A percentile compares a stretch with the other conserved stretches of the same genome.
Evolutionary conservation across 2,888 invertebrate genomes (phyloP).

Genomic region (Onchidella celtica): DNA sequence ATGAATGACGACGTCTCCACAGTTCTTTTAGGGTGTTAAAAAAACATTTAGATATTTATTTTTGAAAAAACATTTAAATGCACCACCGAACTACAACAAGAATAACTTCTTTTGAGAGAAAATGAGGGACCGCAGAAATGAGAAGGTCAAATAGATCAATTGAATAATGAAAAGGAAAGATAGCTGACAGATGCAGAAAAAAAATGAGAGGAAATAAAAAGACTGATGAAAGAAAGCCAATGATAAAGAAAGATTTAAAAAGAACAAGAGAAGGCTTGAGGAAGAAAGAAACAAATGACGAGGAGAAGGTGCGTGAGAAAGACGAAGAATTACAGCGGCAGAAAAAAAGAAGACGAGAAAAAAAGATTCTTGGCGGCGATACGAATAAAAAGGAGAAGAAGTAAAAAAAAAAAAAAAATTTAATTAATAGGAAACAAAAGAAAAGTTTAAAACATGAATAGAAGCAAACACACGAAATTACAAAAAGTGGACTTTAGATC

Average conservation of each 20-base stretch:
- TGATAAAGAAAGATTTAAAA: not conserved
- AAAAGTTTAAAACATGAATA: not conserved
- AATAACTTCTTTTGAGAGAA: too few species aligned
- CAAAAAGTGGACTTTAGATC: too few species aligned
- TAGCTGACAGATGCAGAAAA: too few species aligned
- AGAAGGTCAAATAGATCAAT: too few species aligned
- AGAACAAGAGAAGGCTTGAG: not conserved
- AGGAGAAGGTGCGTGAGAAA: not conserved
- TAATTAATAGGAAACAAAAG: conserved; percentile 14
- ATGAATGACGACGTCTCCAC: too few species aligned
- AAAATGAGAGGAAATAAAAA: not conserved
- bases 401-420: not conserved
- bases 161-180: too few species aligned
- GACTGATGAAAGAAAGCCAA: not conserved
- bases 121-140: too few species aligned
- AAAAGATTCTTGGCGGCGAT: not conserved
- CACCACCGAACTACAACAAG: too few species aligned
- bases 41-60: too few species aligned
- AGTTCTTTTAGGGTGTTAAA: too few species aligned
- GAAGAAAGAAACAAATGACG: not conserved
- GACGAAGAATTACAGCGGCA: not conserved
- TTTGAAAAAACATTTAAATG: too few species aligned
- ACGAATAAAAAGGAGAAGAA: not conserved
- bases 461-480: not conserved
- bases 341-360: not conserved